A percentile compares a stretch with the other conserved stretches of the same genome.
These are phyloP conservation scores for Parasteatoda tepidariorum DNA, from an alignment of 1,140 invertebrate genomes.

Conservation along the genomic window DNA sequence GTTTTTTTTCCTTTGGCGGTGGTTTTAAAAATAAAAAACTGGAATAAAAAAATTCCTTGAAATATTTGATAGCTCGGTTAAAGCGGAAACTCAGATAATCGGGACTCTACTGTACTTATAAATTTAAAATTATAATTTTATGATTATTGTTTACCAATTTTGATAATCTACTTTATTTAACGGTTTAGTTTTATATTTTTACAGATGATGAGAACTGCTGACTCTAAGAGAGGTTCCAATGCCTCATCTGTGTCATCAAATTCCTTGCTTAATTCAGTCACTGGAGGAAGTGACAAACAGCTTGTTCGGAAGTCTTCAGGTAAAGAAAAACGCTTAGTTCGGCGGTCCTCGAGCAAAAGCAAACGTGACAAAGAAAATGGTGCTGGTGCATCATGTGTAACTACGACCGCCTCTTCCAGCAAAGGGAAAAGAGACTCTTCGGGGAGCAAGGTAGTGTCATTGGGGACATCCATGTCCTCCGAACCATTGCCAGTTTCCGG, in stretches of 20 bases:
- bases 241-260: constrained; percentile 50
- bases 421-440: constrained; percentile 16
- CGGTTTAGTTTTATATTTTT: background rate
- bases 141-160: no score
- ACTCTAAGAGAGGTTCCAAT: constrained; percentile 36
- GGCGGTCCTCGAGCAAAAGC: constrained; percentile 72
- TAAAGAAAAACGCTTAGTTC: constrained; percentile 76
- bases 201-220: constrained; percentile 21
- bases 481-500: constrained; percentile 20
- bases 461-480: constrained; percentile 8
- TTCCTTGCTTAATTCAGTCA: constrained; percentile 27
- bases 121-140: no score
- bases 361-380: constrained; percentile 74
- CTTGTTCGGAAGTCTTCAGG: constrained; percentile 75
- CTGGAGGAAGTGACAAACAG: constrained; percentile 70
- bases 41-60: no score
- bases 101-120: no score
- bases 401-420: constrained; percentile 17
- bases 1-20: no score
- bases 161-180: no score
- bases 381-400: constrained; percentile 19
- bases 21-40: no score
- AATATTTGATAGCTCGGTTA: no score
- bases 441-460: constrained; percentile 30
- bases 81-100: no score